These are phyloP conservation scores for Gastrophryne carolinensis DNA, from an alignment of 2,797 vertebrate species.

Conservation along the genomic window DNA sequence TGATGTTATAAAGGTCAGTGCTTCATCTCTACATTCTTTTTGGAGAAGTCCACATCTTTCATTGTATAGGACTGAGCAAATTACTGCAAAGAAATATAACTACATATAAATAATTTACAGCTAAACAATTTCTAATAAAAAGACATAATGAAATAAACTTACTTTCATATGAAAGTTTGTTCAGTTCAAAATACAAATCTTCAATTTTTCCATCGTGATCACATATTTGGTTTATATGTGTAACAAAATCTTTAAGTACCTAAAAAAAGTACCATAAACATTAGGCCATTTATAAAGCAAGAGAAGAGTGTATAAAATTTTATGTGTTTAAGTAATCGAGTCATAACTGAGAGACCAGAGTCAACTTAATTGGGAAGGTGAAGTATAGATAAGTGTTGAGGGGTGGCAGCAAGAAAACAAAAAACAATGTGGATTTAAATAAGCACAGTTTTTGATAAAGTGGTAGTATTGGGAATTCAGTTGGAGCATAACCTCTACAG, in stretches of 20 bases:
- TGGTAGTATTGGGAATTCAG: too few relatives aligned
- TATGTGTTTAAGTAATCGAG: too few relatives aligned
- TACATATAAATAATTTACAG: background rate
- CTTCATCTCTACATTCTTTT: slow-evolving; percentile 35
- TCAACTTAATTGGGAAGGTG: too few relatives aligned
- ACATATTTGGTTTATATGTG: slow-evolving; percentile 19
- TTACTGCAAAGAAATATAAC: slow-evolving; percentile 4
- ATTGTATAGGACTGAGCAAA: slow-evolving; percentile 44
- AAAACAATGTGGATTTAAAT: too few relatives aligned
- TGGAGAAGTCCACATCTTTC: slow-evolving; percentile 42
- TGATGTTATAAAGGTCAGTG: slow-evolving; percentile 37
- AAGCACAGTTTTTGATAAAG: too few relatives aligned
- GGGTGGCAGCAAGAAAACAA: too few relatives aligned
- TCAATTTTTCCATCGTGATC: slow-evolving; percentile 26
- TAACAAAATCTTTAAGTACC: slow-evolving; percentile 40
- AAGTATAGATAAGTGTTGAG: too few relatives aligned
- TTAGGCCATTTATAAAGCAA: background rate
- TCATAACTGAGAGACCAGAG: too few relatives aligned
- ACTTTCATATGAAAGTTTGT: slow-evolving; percentile 49
- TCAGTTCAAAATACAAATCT: slow-evolving; percentile 46
- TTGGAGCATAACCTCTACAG: too few relatives aligned
- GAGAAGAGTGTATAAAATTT: too few relatives aligned
- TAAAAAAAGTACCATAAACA: background rate
- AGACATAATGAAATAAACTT: background rate
- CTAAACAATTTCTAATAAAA: background rate